A percentile compares a stretch with the other conserved stretches of the same genome.
Evolutionary conservation across 1,140 invertebrate genomes (phyloP).

Genomic region (Diploscapter pachys): DNA sequence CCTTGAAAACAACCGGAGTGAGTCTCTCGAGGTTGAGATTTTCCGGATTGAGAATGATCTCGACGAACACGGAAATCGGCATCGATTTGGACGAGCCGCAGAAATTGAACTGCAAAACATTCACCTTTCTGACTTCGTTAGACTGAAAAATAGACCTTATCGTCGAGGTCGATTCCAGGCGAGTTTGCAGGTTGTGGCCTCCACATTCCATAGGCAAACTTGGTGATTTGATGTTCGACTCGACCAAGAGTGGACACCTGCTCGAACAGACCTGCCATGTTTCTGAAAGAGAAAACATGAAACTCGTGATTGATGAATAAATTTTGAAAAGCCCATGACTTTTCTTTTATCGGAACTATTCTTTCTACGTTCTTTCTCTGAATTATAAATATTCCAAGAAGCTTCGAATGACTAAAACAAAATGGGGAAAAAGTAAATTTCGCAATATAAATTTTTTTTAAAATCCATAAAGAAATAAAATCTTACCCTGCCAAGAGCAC

Average conservation of each 20-base stretch:
- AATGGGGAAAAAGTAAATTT: too few relatives aligned
- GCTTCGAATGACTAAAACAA: too few relatives aligned
- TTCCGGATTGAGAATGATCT: slow-evolving; percentile 46
- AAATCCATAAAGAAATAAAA: too few relatives aligned
- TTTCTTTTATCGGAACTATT: too few relatives aligned
- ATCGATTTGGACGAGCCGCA: not conserved
- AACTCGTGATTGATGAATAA: not conserved
- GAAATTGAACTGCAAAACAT: not conserved
- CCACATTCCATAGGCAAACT: slow-evolving; percentile 16
- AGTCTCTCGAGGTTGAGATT: slow-evolving; percentile 40
- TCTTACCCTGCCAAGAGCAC: slow-evolving; percentile 39
- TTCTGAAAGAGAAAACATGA: slow-evolving; percentile 16
- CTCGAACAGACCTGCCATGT: slow-evolving; percentile 36
- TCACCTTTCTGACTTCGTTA: slow-evolving; percentile 4
- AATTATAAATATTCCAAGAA: too few relatives aligned
- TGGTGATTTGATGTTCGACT: slow-evolving; percentile 43
- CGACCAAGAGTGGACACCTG: slow-evolving; percentile 39
- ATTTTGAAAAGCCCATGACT: too few relatives aligned
- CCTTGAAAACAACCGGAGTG: slow-evolving; percentile 42
- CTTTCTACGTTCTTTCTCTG: too few relatives aligned
- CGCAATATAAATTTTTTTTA: too few relatives aligned
- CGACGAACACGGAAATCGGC: slow-evolving; percentile 46
- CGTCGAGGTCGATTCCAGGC: not conserved
- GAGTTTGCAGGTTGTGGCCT: too few relatives aligned
- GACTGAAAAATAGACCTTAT: not conserved